These are phyloP conservation scores for Menura novaehollandiae DNA, from an alignment of 2,113 vertebrate species.

Conservation along the genomic window DNA sequence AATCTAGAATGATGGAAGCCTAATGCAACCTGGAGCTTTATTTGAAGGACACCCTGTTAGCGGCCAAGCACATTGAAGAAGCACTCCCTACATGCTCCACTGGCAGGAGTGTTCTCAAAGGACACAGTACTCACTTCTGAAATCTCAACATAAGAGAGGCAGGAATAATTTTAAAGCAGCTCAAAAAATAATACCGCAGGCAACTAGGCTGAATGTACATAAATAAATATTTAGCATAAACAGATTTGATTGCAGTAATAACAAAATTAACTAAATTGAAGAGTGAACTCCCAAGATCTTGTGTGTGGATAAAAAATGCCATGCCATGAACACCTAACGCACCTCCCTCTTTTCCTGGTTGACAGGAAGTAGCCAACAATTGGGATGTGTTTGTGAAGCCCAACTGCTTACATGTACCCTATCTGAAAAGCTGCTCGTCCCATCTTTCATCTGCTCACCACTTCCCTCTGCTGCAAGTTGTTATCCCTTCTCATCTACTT, in stretches of 20 bases:
- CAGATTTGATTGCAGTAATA: background rate
- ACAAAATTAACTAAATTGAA: background rate
- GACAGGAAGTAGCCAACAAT: background rate
- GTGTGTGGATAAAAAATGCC: background rate
- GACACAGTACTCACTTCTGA: background rate
- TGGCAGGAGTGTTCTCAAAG: background rate
- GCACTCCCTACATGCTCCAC: background rate
- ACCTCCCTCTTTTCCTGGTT: background rate
- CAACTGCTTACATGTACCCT: background rate
- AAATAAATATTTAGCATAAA: background rate
- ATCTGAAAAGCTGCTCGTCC: background rate
- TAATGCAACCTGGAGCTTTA: background rate
- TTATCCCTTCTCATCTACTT: background rate
- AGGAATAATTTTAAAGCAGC: background rate
- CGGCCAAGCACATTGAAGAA: rapidly evolving
- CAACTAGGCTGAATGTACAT: background rate
- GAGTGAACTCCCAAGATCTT: background rate
- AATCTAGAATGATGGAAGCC: background rate
- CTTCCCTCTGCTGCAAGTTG: background rate
- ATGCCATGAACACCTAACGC: background rate
- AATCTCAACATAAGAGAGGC: background rate
- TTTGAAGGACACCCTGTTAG: background rate
- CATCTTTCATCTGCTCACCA: background rate
- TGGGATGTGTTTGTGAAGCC: background rate
- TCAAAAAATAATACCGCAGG: background rate